Base-by-base conservation (phyloP, 1,140 invertebrate genomes). In the Cardiocondyla obscurior region DNA sequence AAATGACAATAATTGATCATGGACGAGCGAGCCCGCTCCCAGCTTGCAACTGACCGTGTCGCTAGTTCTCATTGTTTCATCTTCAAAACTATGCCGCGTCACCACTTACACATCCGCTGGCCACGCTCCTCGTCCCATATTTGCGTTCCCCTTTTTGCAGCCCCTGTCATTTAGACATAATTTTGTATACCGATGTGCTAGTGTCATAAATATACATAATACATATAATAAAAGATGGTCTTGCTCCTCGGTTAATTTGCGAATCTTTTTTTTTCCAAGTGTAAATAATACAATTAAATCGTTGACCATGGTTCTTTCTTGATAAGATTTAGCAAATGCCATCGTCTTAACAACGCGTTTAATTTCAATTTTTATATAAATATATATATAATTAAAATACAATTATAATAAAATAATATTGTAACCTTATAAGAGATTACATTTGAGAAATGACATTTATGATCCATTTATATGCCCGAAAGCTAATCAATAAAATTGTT, bases 1-100 rank as follows among this genome's bases (percentile, higher is more conserved):
- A 60, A 67, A 73, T 44, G 53, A 53, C 67, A 84, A 85, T 69
- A 85, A 89, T 88, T 76, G 72, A 81, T 87, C 82, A 84, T 65
- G 86, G 73, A 88, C 84, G 83, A 88, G 83, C 60, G 85, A 76
- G 70, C 84, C 84, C 85, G 44, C 82, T 86, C 87, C 85, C 82
- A 90, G 81, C 72, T 72, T 86, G 79, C 83, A 85, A 81, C 85
- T 86, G 81, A 84, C 82, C 84, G 81, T 83, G 77, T 83, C 87
- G 72, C 81, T 55, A 65, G 67, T 88, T 86, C 62, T 55, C 83
- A 89, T 90, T 89, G 85, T 88, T 74, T 79, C 67, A 25, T 84
- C 74, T 86, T 85, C 73, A 60, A 60, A 67, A 36, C 57, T 49
- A 72, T 81, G 65, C 51, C 44, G 19, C 12, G 36, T 28, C 58